A percentile compares a stretch with the other conserved stretches of the same genome.
phyloP scores from a whole-genome alignment of 1,140 invertebrate species.

The Oreohelix idahoensis region DNA sequence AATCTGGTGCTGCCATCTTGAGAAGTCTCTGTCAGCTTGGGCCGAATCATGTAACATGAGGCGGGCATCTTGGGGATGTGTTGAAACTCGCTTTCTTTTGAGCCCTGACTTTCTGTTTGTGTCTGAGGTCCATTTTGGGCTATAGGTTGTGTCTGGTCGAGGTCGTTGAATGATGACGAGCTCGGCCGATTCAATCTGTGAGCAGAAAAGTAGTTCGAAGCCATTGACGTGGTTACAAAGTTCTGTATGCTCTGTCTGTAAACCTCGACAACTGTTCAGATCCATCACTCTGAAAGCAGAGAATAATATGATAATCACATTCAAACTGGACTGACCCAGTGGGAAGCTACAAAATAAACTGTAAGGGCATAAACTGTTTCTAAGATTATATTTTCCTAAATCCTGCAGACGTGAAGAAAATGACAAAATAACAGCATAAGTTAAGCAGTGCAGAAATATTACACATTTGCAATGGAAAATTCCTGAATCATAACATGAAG shows the following conservation, averaged over 20 bases:
- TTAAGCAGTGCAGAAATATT: no score
- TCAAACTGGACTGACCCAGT: no score
- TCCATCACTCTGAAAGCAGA: neutral
- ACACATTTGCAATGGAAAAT: no score
- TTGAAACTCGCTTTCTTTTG: neutral
- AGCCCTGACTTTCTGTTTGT: conserved; percentile 47
- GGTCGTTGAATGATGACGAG: neutral
- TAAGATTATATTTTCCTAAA: no score
- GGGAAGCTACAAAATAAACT: no score
- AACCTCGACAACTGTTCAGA: neutral
- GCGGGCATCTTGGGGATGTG: neutral
- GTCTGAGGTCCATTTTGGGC: conserved; percentile 50
- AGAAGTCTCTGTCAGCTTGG: conserved; percentile 58
- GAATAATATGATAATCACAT: neutral
- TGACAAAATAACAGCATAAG: no score
- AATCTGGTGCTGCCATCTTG: conserved; percentile 85
- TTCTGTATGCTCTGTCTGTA: neutral
- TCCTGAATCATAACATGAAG: no score
- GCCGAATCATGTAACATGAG: conserved; percentile 40
- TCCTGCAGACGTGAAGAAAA: no score
- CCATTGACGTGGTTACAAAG: neutral
- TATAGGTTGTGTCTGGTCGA: neutral
- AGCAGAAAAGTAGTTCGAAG: neutral
- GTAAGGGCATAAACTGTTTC: no score
- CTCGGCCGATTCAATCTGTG: neutral